Conservation (phyloP, 2,797 vertebrate species). For the Gymnoscopelus microlampas region DNA sequence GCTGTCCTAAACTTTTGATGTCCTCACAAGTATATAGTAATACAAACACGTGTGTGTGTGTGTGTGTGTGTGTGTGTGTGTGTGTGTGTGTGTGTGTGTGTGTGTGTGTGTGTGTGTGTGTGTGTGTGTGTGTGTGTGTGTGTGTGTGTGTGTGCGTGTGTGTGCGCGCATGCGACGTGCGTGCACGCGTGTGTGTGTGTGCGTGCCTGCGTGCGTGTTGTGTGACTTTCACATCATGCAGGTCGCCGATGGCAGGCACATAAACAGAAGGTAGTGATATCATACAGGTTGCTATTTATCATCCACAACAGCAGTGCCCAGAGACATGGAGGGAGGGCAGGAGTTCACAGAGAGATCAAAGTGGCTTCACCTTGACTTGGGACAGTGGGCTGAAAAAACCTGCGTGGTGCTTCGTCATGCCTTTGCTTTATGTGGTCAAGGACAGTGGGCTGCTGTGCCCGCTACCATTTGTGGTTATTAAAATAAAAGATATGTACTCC, state of each 20-base stretch:
- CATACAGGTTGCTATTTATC: conserved; percentile 61
- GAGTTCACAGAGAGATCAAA: conserved; percentile 1
- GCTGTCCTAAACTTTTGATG: too few relatives aligned
- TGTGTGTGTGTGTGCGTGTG: too few relatives aligned
- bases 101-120: too few relatives aligned
- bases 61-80: too few relatives aligned
- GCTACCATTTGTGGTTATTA: conserved; percentile 48
- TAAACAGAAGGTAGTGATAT: conserved; percentile 49
- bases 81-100: too few relatives aligned
- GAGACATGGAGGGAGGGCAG: conserved; percentile 16
- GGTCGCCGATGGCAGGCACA: conserved; percentile 23
- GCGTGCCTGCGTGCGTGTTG: too few relatives aligned
- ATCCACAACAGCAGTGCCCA: conserved; percentile 49
- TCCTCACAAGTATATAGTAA: too few relatives aligned
- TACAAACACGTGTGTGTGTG: too few relatives aligned
- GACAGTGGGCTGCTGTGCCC: conserved; percentile 40
- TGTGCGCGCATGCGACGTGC: too few relatives aligned
- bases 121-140: too few relatives aligned
- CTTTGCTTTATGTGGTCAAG: conserved; percentile 8
- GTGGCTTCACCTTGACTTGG: conserved; percentile 20
- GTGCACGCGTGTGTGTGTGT: too few relatives aligned
- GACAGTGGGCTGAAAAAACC: conserved; percentile 37
- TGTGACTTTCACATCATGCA: conserved; percentile 40
- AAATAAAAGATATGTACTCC: neutral
- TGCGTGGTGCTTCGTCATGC: conserved; percentile 22